Evolutionary conservation across 2,888 invertebrate species (phyloP), one percentile per base, ranked within the genome.

Genomic region (Blera fallax): DNA sequence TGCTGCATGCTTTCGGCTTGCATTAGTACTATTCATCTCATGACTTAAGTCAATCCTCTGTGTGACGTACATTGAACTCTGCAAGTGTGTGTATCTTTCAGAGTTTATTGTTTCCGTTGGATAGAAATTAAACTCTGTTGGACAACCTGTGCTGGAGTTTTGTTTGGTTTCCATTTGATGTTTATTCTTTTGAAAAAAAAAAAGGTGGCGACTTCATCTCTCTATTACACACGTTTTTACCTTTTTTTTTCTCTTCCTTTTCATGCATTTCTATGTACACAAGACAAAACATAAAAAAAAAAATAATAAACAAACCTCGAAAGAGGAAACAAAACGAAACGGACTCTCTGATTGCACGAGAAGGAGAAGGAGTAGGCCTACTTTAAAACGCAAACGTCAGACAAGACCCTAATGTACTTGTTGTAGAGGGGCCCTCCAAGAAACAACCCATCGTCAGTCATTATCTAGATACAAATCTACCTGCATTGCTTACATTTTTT

Each of bases 401-500:
- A 40, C 50, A 29, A 14, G 62, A 34, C n/a, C n/a, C 24, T 24
- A 11, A 16, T 24, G 56, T 79, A 80, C 80, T 73, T 80, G 80
- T 60, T 60, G 32, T 73, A 70, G 56, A 56, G 72, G 43, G 21
- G 27, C 16, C 10, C 8, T 24, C 16, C 21, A 11, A 8, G 3
- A 11, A 43, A 56, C 60, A 24, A 52, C 21, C 21, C 43, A 37
- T 43, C 64, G 54, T 64, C 52, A 21, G 58, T 50, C 37, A 24
- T 32, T 76, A 73, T 48, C 48, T 60, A 52, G 70, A 80, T 69
- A 76, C 32, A 40, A 80, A 77, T 77, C 81, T 85, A 85, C 85
- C 85, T 85, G 85, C 70, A 70, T 40, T 69, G 70, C 72, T 72
- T 32, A 72, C 64, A 29, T 43, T 81, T 85, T n/a, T 85, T 85